phyloP scores from a whole-genome alignment of 2,888 invertebrate species.

The Antitype chi region DNA sequence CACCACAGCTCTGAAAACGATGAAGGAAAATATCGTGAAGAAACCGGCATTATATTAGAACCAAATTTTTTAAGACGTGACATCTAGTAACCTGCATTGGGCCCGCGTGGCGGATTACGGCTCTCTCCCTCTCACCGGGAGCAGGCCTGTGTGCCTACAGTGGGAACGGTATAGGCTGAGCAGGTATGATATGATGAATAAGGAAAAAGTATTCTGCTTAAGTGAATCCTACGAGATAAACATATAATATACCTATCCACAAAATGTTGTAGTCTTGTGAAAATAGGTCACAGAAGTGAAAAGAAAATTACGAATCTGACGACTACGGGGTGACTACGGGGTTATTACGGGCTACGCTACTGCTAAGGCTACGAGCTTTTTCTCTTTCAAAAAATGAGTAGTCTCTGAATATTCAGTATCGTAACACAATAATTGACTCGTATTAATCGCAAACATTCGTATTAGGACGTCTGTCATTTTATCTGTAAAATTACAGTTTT shows the following conservation, averaged over 20 bases:
- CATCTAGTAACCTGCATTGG: no score
- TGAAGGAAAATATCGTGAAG: no score
- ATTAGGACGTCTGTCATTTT: background rate
- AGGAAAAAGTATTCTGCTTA: background rate
- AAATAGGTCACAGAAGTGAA: background rate
- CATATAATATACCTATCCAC: background rate
- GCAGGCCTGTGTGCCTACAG: no score
- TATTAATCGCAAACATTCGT: background rate
- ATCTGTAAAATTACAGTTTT: background rate
- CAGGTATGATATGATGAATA: no score
- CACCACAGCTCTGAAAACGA: no score
- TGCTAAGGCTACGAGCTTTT: background rate
- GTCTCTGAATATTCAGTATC: background rate
- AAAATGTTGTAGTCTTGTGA: background rate
- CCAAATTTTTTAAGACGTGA: no score
- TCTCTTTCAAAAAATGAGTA: background rate
- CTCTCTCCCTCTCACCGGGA: no score
- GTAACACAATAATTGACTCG: no score
- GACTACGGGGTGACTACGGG: background rate
- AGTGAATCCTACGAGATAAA: background rate
- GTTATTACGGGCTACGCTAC: background rate
- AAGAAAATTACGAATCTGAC: background rate
- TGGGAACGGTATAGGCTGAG: no score
- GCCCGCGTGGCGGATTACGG: no score
- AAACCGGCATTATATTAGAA: no score